Evolutionary conservation across 2,113 vertebrate species (phyloP), one percentile per base, ranked within the genome.

Genomic region (Heterochromis multidens): DNA sequence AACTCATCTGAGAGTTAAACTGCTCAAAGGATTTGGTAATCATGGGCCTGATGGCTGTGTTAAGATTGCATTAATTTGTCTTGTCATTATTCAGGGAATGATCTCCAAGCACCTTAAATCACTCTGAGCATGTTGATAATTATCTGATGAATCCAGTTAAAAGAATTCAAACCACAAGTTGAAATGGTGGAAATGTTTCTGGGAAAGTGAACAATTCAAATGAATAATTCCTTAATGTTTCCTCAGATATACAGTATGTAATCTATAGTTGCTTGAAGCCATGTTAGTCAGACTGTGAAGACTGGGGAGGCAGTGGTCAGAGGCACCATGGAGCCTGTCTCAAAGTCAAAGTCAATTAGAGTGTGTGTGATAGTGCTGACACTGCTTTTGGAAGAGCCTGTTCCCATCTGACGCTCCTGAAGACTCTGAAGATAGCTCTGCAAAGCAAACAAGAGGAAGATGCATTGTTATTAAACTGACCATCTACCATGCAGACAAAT

Each of bases 401-500:
- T 96, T 83, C 95, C 96, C 89, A 94, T 94, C 60, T 96, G 97
- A 12, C 85, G 95, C 67, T 97, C 97, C 63, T 94, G 95, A 58
- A 97, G 95, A 84, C 95, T 97, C 89, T 96, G 97, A 63, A 98
- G 93, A 83, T 97, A 98, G 94, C 97, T 97, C 97, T 97, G 92
- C 19, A 77, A 88, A 63, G 19, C 29, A 76, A 77, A 74, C 29
- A 49, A 52, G 70, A 43, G 23, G 40, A 60, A 27, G 17, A 83
- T 12, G 13, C 10, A 57, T 25, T 31, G 23, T 79, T 81, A 40
- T 8, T n/a, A 6, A 35, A 62, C 0, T 35, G 25, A 67, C 7
- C 12, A 14, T 29, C 7, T 23, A 27, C 33, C 37, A 40, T 81
- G 60, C 4, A 65, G 10, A 52, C 43, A 74, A 52, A 74, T 74